Evolutionary conservation across 2,888 invertebrate species (phyloP), one percentile per base, ranked within the genome.

Genomic region (Eretmocerus hayati): DNA sequence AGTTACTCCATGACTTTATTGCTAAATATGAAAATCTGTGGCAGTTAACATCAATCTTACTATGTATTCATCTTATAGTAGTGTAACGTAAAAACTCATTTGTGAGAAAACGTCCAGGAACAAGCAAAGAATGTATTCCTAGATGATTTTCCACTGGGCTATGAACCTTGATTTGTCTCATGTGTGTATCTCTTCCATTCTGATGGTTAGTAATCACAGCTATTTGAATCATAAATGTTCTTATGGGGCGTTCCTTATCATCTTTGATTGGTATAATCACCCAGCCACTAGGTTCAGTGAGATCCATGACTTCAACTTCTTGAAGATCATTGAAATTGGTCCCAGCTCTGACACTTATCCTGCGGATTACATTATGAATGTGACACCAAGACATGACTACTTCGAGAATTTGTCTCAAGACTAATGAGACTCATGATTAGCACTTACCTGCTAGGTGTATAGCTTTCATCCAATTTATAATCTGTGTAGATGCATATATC

Each of bases 141-240:
- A 81, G 77, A 47, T 78, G 76, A 65, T 84, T 82, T 61, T 61
- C 76, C 56, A 76, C 79, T 0, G 95, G 94, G 41, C 95, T 93
- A 68, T 95, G 91, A 46, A 97, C 87, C 74, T 94, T 91, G 51
- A 97, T 94, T 72, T 94, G 94, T 45, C 97, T 79, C 82, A 99
- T 90, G 66, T 99, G 99, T 2, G 97, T 97, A 67, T 99, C 99
- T 54, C 99, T 75, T 4, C 99, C 99, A 74, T 97, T 99, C 71
- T 99, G 99, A 73, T 99, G 99, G 73, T 99, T 99, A 59, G 93
- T 92, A 38, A 96, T 81, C 1, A 96, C 91, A 16, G 94, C 94
- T 59, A 96, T 88, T 74, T 96, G 95, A 45, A 96, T 84, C 88
- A 94, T 94, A 66, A 93, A 97, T 15, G 96, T 93, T 60, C 95